Evolutionary conservation across 2,888 invertebrate genomes (phyloP), one percentile per base, ranked within the genome.

Genomic region (Eumerus sabulonum): DNA sequence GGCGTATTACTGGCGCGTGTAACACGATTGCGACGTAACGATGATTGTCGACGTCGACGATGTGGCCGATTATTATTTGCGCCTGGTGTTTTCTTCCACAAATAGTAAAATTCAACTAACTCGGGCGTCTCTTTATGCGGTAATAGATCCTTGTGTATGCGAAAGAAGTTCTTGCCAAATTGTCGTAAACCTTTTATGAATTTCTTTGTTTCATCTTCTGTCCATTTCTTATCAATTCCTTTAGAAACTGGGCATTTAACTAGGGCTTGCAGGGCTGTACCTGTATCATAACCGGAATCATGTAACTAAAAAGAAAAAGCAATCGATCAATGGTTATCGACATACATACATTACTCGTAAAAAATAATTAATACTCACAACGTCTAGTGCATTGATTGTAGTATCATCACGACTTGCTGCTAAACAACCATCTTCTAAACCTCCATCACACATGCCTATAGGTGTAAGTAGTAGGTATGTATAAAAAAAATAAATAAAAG

Each of bases 11-110:
- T 87, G 84, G 89, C 83, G 82, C 96, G 91, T 66, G 96, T 96
- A 85, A 96, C 96, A 82, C 96, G 92, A 83, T 96, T 96, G 85
- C 97, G 92, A 83, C 97, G 92, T 84, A 97, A 90, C 57, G 96
- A 96, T 84, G 95, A 95, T 88, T 95, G 96, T 60, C 97, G 91
- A 82, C 97, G 91, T 87, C 98, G 92, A 83, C 98, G 92, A 87
- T 98, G 98, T 19, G 98, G 98, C 84, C 98, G 93, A 89, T 98
- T 98, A 88, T 96, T 97, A 89, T 97, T 96, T 81, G 99, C 99
- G 85, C 97, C 97, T 16, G 98, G 97, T 42, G 98, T 98, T 91
- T 99, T 99, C 91, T 99, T 99, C 99, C 99, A 99, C 87, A 98
- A 92, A 90, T 99, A 99, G 90, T 99, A 99, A 91, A 97, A 99